Base-by-base conservation (phyloP, 2,113 vertebrate species). In the Neoarius graeffei region DNA sequence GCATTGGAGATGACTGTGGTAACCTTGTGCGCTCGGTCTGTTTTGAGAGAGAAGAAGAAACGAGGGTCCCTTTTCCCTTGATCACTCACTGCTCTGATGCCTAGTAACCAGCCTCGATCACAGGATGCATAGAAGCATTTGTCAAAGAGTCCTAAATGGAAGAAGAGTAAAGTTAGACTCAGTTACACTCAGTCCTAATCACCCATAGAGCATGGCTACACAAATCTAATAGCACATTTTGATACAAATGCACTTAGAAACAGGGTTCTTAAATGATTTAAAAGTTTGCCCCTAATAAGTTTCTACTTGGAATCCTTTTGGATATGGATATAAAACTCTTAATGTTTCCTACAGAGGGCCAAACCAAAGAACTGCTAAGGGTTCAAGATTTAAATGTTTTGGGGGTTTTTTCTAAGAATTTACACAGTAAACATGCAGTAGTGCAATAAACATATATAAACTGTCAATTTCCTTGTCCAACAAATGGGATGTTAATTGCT, bases 41-140 rank as follows among this genome's bases (percentile, higher is more conserved):
- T 99, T 96, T 98, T 99, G 88, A 99, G 96, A 74, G 98, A 98
- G 95, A 99, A 99, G 95, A 98, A 99, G 95, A 97, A 98, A 81
- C 97, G 98, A 42, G 98, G 97, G 88, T 99, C 97, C 91, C 97
- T 96, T 91, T 97, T 98, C 89, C 96, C 96, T 90, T 98, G 95
- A 94, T 99, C 97, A 85, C 97, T 97, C 92, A 97, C 88, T 85
- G 97, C 96, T 94, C 97, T 96, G 95, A 99, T 98, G 84, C 98
- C 98, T 90, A 99, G 95, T 92, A 97, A 94, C 98, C 98, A 99
- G 93, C 98, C 98, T 94, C 97, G 96, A 95, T 99, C 97, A 87
- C 97, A 97, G 84, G 98, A 97, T 91, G 96, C 97, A 90, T 98
- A 99, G 95, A 98, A 98, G 94, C 98, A 99, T 95, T 99, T 99